Conservation (phyloP, 2,888 invertebrate genomes). For the Sarcophaga rosellei region DNA sequence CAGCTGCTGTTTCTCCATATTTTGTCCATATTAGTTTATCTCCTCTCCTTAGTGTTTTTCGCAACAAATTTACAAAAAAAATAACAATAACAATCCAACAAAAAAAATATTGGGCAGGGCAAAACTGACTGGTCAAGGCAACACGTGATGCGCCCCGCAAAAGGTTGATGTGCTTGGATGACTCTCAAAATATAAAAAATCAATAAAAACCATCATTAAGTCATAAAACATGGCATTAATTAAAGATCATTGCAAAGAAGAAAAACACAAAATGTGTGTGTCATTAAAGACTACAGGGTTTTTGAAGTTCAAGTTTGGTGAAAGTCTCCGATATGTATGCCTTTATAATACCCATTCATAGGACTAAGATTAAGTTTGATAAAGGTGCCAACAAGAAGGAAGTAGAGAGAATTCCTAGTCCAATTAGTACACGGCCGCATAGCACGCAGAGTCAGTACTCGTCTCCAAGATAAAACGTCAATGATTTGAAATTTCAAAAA, state of each 20-base stretch:
- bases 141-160: slow-evolving; percentile 36
- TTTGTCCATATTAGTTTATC: neutral
- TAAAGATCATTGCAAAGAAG: neutral
- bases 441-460: too few species aligned
- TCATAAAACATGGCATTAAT: too few species aligned
- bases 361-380: too few species aligned
- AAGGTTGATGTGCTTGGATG: slow-evolving; percentile 23
- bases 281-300: too few species aligned
- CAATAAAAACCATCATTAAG: neutral
- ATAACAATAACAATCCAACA: slow-evolving; percentile 22
- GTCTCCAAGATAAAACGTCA: too few species aligned
- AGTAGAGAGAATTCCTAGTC: too few species aligned
- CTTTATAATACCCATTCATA: too few species aligned
- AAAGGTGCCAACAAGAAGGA: too few species aligned
- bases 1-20: slow-evolving; percentile 24
- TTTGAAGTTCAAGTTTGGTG: too few species aligned
- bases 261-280: neutral
- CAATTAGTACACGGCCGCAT: too few species aligned
- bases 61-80: slow-evolving; percentile 11
- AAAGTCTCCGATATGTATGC: too few species aligned
- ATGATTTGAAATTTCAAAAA: too few species aligned
- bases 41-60: neutral
- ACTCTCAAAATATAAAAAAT: slow-evolving; percentile 2
- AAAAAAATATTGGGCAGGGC: slow-evolving; percentile 40
- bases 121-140: slow-evolving; percentile 44